Conservation (phyloP, 2,888 invertebrate species). For the Drosophila phalerata region DNA sequence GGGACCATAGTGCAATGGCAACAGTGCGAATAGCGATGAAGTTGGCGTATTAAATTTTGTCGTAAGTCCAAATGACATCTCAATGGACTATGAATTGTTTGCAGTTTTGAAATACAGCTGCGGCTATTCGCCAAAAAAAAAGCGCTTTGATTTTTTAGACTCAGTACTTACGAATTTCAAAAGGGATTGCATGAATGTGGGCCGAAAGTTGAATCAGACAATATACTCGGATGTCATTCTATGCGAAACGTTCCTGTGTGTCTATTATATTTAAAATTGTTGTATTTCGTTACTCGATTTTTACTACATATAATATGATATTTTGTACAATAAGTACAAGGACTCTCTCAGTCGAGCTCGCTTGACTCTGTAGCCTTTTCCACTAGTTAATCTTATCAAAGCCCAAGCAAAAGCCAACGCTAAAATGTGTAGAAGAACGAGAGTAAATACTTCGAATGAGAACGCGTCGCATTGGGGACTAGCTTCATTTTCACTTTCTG, state of each 20-base stretch:
- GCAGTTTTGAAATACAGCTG: constrained; percentile 32
- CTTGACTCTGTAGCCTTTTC: background rate
- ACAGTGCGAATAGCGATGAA: background rate
- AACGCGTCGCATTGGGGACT: constrained; percentile 9
- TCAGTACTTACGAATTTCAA: background rate
- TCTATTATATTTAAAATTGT: too few relatives aligned
- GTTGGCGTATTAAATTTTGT: constrained; percentile 41
- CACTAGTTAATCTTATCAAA: constrained; percentile 50
- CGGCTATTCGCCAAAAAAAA: constrained; percentile 13
- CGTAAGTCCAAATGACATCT: constrained; percentile 48
- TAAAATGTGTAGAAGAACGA: background rate
- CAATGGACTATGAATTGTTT: constrained; percentile 62
- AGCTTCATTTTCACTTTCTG: constrained; percentile 65
- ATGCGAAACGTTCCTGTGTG: too few relatives aligned
- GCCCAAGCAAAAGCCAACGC: constrained; percentile 5
- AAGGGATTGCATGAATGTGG: background rate
- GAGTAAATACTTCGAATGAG: background rate
- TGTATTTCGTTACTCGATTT: too few relatives aligned
- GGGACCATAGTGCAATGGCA: too few relatives aligned
- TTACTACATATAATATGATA: background rate
- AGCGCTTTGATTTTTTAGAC: constrained; percentile 19
- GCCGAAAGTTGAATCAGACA: too few relatives aligned
- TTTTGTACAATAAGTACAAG: background rate
- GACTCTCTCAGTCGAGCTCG: background rate
- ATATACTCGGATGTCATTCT: too few relatives aligned